phyloP scores from a whole-genome alignment of 2,113 vertebrate species.

The Ranitomeya imitator region DNA sequence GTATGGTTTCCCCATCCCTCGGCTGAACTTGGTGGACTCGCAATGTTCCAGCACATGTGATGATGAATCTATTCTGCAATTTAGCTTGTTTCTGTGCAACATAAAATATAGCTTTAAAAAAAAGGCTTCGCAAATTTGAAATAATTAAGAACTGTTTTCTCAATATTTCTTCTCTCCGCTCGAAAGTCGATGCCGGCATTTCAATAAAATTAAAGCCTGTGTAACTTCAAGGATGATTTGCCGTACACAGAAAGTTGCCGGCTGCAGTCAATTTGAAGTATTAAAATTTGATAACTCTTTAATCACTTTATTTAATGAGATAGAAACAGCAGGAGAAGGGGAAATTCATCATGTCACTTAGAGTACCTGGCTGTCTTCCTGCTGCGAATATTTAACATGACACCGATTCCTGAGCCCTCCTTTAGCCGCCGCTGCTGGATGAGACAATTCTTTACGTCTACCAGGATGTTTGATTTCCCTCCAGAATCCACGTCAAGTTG shows the following conservation, averaged over 20 bases:
- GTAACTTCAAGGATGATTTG: constrained; percentile 18
- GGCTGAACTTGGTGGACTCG: too few relatives aligned
- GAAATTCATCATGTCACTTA: constrained; percentile 64
- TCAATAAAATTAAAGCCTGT: constrained; percentile 62
- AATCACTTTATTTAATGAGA: constrained; percentile 68
- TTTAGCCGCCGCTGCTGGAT: constrained; percentile 41
- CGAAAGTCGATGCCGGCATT: constrained; percentile 61
- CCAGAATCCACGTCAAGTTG: constrained; percentile 18
- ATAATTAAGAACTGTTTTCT: constrained; percentile 66
- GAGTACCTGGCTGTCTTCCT: constrained; percentile 59
- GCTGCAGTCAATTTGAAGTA: constrained; percentile 63
- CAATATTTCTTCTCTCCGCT: constrained; percentile 57
- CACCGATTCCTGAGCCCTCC: constrained; percentile 22
- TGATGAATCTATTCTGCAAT: background rate
- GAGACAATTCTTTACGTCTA: constrained; percentile 16
- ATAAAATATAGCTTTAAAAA: constrained; percentile 43
- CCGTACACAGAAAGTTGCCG: constrained; percentile 51
- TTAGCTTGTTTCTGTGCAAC: background rate
- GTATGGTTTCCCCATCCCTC: too few relatives aligned
- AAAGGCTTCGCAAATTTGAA: constrained; percentile 43
- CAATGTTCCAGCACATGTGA: too few relatives aligned
- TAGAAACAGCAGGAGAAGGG: constrained; percentile 64
- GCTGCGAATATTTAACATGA: constrained; percentile 52
- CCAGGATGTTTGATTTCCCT: constrained; percentile 59
- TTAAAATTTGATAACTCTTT: constrained; percentile 70